Conservation (phyloP, 2,797 vertebrate species). For the Notolepis coatsorum region DNA sequence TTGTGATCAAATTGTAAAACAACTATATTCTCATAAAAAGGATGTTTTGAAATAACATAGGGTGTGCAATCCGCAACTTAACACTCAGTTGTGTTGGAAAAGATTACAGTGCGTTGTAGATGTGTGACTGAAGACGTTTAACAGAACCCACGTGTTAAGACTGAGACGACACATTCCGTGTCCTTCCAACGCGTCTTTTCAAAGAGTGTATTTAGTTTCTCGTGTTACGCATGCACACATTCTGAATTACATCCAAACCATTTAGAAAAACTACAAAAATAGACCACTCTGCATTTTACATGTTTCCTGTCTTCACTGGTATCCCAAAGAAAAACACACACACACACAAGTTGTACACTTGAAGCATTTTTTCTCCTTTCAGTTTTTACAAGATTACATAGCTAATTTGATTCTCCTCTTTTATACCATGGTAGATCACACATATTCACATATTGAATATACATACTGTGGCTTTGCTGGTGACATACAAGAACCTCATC, state of each 20-base stretch:
- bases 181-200: neutral
- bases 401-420: neutral
- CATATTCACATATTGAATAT: conserved; percentile 48
- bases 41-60: too few species aligned
- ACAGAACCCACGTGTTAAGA: neutral
- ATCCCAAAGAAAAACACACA: conserved; percentile 5
- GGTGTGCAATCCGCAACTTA: too few species aligned
- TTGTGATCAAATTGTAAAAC: too few species aligned
- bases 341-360: neutral
- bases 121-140: conserved; percentile 39
- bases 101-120: too few species aligned
- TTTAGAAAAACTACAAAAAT: conserved; percentile 66
- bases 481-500: too few species aligned
- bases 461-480: too few species aligned
- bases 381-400: neutral
- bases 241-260: conserved; percentile 33
- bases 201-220: neutral
- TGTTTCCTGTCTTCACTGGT: conserved; percentile 8
- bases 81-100: conserved; percentile 7
- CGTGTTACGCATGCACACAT: neutral
- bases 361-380: neutral
- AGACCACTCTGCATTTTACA: conserved; percentile 40
- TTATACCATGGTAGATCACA: conserved; percentile 15
- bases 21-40: too few species aligned
- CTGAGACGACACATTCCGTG: neutral